Base-by-base conservation (phyloP, 2,888 invertebrate species). In the Lutraria lutraria region DNA sequence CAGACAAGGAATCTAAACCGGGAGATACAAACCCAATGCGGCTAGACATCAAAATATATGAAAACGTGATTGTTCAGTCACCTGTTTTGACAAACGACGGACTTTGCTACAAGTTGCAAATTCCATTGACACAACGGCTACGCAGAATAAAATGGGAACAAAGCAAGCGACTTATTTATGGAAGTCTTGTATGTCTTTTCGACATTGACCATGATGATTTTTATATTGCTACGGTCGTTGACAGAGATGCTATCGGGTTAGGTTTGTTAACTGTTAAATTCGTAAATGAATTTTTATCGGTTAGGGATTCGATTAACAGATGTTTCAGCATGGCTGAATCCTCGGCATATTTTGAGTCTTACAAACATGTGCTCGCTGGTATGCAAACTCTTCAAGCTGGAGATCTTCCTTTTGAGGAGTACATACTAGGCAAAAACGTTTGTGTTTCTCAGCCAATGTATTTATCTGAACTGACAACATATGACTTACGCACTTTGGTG, bases 341-440 rank as follows among this genome's bases (percentile, higher is more conserved):
- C 84, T 97, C 97, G 82, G 97, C 98, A 0, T 98, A 98, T 96
- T 98, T 98, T 95, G 98, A 98, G 95, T 98, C 98, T 0, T 98
- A 98, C 95, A 97, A 98, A 91, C 98, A 98, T 94, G 98, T 98
- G 0, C 97, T 98, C 85, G 97, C 97, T 91, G 98, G 98, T 19
- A 95, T 98, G 25, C 97, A 98, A 94, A 96, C 96, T 0, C 97
- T 98, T 84, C 96, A 97, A 72, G 63, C 89, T 29, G 89, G 88
- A 0, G 90, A 93, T 12, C 83, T 95, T 19, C 94, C 94, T 0
- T 94, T 95, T 85, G 87, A 93, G 82, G 88, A 88, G 54, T 93
- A 94, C 82, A 91, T 95, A 21, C 90, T 94, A 6, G 53, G 89
- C 13, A 93, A 94, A 83, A 84, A 93, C 43, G 89, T 79, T 19